A percentile compares a stretch with the other conserved stretches of the same genome.
These are phyloP conservation scores for Agrochola circellaris DNA, from an alignment of 2,888 invertebrate species.

Conservation along the genomic window DNA sequence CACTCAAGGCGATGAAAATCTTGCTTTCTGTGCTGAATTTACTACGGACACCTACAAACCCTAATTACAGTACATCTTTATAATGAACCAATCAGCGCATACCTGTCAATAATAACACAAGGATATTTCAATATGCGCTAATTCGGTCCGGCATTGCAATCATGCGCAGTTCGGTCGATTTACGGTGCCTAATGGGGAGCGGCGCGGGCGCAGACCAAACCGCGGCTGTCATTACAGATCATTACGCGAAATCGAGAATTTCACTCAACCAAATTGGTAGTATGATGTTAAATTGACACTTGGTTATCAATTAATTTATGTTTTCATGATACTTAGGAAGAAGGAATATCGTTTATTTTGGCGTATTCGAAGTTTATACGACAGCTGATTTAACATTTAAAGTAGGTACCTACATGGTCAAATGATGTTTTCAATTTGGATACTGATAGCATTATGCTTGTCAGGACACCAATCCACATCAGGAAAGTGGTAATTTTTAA, in stretches of 20 bases:
- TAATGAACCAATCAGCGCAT: slow-evolving; percentile 43
- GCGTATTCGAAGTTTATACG: background rate
- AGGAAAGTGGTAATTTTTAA: background rate
- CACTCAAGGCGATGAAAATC: background rate
- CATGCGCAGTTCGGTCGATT: slow-evolving; percentile 59
- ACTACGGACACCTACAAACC: background rate
- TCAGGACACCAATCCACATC: background rate
- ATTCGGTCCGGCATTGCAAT: slow-evolving; percentile 53
- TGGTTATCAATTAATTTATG: slow-evolving; percentile 45
- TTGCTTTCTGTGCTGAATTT: background rate
- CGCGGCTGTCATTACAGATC: slow-evolving; percentile 60
- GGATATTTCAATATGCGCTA: slow-evolving; percentile 52
- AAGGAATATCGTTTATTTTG: slow-evolving; percentile 30
- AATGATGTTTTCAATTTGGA: background rate
- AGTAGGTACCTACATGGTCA: background rate
- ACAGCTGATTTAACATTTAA: slow-evolving; percentile 12
- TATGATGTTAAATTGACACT: slow-evolving; percentile 54
- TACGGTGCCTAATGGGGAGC: slow-evolving; percentile 60
- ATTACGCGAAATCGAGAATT: slow-evolving; percentile 54
- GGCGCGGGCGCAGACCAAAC: slow-evolving; percentile 43
- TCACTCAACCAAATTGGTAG: slow-evolving; percentile 50
- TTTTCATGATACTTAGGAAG: slow-evolving; percentile 19
- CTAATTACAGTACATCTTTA: slow-evolving; percentile 32
- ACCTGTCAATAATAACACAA: slow-evolving; percentile 54
- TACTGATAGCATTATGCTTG: background rate